These are phyloP conservation scores for Cyprinus carpio DNA, from an alignment of 2,113 vertebrate genomes.

Conservation along the genomic window DNA sequence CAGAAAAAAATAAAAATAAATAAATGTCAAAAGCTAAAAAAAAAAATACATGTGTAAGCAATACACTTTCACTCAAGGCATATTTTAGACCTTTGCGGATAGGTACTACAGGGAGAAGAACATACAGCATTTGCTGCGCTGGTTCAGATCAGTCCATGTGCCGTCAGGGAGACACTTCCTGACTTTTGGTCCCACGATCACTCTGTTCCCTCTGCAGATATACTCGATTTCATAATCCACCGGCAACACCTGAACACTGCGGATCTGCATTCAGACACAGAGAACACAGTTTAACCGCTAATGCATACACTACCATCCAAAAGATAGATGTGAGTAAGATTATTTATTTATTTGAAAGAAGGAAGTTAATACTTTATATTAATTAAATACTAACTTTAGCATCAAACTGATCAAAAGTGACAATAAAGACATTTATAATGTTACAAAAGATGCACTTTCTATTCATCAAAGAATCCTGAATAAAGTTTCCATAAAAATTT, in stretches of 20 bases:
- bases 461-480: neutral
- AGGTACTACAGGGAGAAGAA: constrained; percentile 27
- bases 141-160: constrained; percentile 88
- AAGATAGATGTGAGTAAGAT: neutral
- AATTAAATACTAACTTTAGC: neutral
- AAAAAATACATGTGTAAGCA: neutral
- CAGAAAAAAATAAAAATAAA: neutral
- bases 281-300: constrained; percentile 17
- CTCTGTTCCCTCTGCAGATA: constrained; percentile 87
- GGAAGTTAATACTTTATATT: no score
- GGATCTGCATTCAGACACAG: constrained; percentile 67
- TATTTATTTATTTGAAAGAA: neutral
- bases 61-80: neutral
- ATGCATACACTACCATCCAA: constrained; percentile 1
- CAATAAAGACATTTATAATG: neutral
- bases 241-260: constrained; percentile 84
- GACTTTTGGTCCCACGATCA: constrained; percentile 91
- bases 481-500: neutral
- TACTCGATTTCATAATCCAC: constrained; percentile 97
- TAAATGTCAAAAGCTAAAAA: neutral
- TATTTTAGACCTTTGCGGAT: neutral
- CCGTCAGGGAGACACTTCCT: constrained; percentile 90
- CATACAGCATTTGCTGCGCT: constrained; percentile 89
- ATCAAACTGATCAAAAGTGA: neutral
- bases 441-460: neutral